Evolutionary conservation across 2,888 invertebrate genomes (phyloP).

Genomic region (Ypsolopha scabrella): DNA sequence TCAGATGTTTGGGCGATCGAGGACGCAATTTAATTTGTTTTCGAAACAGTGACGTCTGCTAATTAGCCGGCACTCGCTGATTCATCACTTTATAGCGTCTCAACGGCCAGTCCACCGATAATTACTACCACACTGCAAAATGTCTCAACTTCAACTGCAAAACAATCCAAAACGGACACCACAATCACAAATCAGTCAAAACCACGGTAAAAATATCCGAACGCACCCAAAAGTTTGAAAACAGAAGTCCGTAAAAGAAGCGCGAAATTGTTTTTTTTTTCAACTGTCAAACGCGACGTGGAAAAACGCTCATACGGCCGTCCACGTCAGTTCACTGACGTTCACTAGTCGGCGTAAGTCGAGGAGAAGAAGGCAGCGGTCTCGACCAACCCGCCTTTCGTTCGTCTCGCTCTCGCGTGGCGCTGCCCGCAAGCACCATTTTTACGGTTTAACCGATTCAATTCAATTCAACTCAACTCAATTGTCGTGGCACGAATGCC

Average conservation of each 20-base stretch:
- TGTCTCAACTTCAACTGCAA: slow-evolving; percentile 14
- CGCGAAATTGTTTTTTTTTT: slow-evolving; percentile 53
- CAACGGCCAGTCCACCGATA: slow-evolving; percentile 39
- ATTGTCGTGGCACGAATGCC: slow-evolving; percentile 67
- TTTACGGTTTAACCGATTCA: slow-evolving; percentile 68
- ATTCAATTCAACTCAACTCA: slow-evolving; percentile 71
- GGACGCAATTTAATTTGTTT: slow-evolving; percentile 42
- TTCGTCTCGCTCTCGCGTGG: slow-evolving; percentile 63
- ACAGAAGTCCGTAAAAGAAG: slow-evolving; percentile 44
- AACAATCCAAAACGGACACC: background rate
- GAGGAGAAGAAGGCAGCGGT: slow-evolving; percentile 69
- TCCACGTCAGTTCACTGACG: slow-evolving; percentile 63
- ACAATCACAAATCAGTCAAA: background rate
- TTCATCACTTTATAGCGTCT: slow-evolving; percentile 67
- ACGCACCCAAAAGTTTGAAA: slow-evolving; percentile 52
- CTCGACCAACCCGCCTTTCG: slow-evolving; percentile 64
- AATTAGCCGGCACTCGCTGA: slow-evolving; percentile 67
- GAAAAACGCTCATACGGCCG: slow-evolving; percentile 44
- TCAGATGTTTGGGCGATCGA: slow-evolving; percentile 10
- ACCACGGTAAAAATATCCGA: slow-evolving; percentile 18
- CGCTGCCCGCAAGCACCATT: slow-evolving; percentile 62
- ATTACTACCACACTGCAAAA: slow-evolving; percentile 45
- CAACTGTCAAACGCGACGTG: slow-evolving; percentile 43
- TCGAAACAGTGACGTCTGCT: slow-evolving; percentile 54
- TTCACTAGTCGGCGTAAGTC: slow-evolving; percentile 66